Evolutionary conservation across 2,888 invertebrate species (phyloP), one percentile per base, ranked within the genome.

Genomic region (Choreutis nemorana): DNA sequence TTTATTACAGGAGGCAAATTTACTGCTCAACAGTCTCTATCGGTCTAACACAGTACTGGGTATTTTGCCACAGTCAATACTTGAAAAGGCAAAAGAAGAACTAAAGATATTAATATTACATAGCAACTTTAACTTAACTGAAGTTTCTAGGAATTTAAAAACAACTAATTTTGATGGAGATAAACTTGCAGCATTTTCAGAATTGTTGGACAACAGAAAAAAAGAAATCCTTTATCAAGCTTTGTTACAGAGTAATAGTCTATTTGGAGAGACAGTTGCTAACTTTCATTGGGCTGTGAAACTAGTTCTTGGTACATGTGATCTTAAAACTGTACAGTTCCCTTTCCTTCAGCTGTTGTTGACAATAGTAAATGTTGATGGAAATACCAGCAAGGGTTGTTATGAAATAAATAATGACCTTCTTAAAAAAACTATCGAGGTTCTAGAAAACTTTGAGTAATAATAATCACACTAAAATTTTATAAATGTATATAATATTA

Each of bases 261-360:
- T 9, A 11, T 45, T 47, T 39, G 61, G 66, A 31, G 58, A 67
- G 39, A 51, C 47, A 24, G 22, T 66, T 8, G 38, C 36, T 10
- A 43, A 52, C 30, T 62, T 61, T 47, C 55, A 67, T 40, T 73
- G 72, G 70, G 24, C 40, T 27, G 34, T 70, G 4, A 72, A 71
- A 44, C 37, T 55, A 26, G 46, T 68, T 23, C 37, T 57, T 26
- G 73, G 73, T 5, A 65, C 61, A 23, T 71, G 68, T 45, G 59
- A 63, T 36, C 36, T 67, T 14, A 63, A 63, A 41, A 55, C 53
- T 10, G 39, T 61, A 14, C 53, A 45, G 34, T 65, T 65, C 44
- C 57, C 68, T 10, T 28, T 71, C 11, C 22, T 71, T 4, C 64
- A 67, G 37, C 40, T 73, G 8, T 34, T 45, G 14, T 36, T 72